Evolutionary conservation across 1,140 invertebrate genomes (phyloP).

Genomic region (Zaprionus tsacasi): DNA sequence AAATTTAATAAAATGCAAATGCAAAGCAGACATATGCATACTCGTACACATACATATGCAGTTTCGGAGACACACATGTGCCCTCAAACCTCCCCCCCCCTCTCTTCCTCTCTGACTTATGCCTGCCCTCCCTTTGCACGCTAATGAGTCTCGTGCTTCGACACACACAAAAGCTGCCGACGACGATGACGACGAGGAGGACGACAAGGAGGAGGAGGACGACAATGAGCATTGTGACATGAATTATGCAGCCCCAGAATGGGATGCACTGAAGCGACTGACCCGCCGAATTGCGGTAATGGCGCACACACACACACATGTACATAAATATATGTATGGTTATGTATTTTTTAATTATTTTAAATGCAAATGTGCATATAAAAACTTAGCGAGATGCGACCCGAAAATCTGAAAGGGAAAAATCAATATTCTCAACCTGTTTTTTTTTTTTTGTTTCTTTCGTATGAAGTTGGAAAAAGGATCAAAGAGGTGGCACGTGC

Average conservation of each 20-base stretch:
- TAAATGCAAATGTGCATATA: slow-evolving; percentile 56
- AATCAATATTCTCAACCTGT: neutral
- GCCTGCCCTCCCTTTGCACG: slow-evolving; percentile 38
- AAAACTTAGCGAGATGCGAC: slow-evolving; percentile 30
- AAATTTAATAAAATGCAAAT: slow-evolving; percentile 83
- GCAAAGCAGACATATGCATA: slow-evolving; percentile 61
- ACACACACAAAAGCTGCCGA: slow-evolving; percentile 42
- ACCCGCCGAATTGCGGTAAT: slow-evolving; percentile 67
- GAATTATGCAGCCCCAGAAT: slow-evolving; percentile 66
- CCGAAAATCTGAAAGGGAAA: slow-evolving; percentile 1
- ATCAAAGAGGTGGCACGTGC: slow-evolving; percentile 31
- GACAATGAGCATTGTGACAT: slow-evolving; percentile 50
- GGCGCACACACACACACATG: slow-evolving; percentile 31
- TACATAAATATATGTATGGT: neutral
- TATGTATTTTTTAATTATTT: slow-evolving; percentile 50
- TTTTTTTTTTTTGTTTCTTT: neutral
- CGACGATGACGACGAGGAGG: neutral
- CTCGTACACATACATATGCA: slow-evolving; percentile 52
- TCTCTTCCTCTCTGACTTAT: neutral
- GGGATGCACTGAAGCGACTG: slow-evolving; percentile 60
- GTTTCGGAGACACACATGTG: slow-evolving; percentile 40
- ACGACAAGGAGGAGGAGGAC: neutral
- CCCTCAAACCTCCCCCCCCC: slow-evolving; percentile 11
- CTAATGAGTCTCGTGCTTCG: slow-evolving; percentile 74
- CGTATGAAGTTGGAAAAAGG: slow-evolving; percentile 11